Conservation (phyloP, 2,888 invertebrate species). For the Trissolcus brochymenae region DNA sequence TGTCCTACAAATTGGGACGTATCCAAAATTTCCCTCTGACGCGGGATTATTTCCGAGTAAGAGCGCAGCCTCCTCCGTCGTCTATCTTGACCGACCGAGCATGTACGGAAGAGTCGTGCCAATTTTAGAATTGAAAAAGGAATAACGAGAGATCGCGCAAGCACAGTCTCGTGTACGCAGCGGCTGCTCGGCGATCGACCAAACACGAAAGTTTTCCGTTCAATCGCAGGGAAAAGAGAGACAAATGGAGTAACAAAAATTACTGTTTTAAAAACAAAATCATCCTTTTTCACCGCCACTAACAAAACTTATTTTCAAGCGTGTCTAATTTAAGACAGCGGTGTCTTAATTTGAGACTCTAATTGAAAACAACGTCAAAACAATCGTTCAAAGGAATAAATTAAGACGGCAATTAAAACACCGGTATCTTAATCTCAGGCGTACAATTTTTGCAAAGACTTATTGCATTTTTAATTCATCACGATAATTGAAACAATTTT, state of each 20-base stretch:
- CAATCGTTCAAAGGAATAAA: no score
- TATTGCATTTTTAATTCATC: slow-evolving; percentile 4
- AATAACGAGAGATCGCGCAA: slow-evolving; percentile 48
- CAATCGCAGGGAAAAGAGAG: slow-evolving; percentile 3
- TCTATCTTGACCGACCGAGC: slow-evolving; percentile 57
- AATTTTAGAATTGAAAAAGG: slow-evolving; percentile 58
- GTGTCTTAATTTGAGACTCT: no score
- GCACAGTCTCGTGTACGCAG: slow-evolving; percentile 54
- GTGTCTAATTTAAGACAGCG: no score
- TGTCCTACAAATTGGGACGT: slow-evolving; percentile 45
- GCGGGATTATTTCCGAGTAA: slow-evolving; percentile 45
- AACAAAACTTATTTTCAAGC: no score
- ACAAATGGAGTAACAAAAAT: background rate
- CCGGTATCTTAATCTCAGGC: no score
- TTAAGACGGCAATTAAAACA: no score
- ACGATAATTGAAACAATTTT: slow-evolving; percentile 40
- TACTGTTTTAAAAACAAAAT: background rate
- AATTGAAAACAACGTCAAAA: no score
- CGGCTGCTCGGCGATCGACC: slow-evolving; percentile 56
- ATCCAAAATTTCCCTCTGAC: slow-evolving; percentile 52
- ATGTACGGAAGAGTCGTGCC: slow-evolving; percentile 58
- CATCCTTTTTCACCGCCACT: no score
- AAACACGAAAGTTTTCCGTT: slow-evolving; percentile 28
- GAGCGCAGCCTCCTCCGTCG: slow-evolving; percentile 51
- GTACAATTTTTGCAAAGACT: no score